phyloP scores from a whole-genome alignment of 1,140 invertebrate species.

The Tachypleus tridentatus region DNA sequence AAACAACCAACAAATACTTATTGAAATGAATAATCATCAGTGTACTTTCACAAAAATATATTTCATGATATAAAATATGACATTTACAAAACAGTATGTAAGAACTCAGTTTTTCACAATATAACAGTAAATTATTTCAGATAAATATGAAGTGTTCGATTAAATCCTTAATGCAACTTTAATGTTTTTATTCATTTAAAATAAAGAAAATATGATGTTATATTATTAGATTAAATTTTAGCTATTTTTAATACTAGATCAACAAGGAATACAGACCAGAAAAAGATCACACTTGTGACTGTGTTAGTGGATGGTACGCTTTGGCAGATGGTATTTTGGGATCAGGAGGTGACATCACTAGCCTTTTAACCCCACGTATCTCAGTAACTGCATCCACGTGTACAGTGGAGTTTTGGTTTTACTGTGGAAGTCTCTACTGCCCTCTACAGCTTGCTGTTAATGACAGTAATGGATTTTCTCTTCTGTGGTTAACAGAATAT shows the following conservation, averaged over 20 bases:
- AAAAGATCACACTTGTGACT: conserved; percentile 9
- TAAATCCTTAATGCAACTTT: neutral
- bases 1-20: no score
- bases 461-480: no score
- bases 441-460: no score
- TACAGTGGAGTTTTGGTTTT: conserved; percentile 13
- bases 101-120: no score
- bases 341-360: conserved; percentile 5
- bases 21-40: no score
- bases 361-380: conserved; percentile 5
- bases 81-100: no score
- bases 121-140: no score
- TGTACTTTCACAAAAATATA: no score
- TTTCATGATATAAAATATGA: no score
- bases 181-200: neutral
- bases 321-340: conserved; percentile 13
- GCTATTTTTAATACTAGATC: neutral
- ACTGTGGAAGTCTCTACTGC: conserved; percentile 1
- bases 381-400: conserved; percentile 11
- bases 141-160: no score
- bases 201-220: neutral
- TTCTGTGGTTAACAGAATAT: no score
- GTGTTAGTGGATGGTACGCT: conserved; percentile 12
- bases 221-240: neutral
- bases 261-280: conserved; percentile 11